Evolutionary conservation across 2,797 vertebrate genomes (phyloP).

Genomic region (Allobates femoralis): DNA sequence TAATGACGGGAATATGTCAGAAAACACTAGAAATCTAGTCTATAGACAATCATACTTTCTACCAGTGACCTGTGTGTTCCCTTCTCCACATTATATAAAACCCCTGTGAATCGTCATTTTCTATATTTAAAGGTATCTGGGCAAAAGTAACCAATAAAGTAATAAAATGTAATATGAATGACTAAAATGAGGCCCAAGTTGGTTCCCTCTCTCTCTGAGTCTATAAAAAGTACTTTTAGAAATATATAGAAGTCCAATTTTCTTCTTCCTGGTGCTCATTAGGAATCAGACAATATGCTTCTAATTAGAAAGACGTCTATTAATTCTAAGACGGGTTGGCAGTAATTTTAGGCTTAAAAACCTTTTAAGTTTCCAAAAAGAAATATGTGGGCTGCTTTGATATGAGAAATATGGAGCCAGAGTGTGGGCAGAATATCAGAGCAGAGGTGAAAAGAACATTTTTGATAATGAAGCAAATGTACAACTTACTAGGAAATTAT

Average conservation of each 20-base stretch:
- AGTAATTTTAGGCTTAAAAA: conserved; percentile 36
- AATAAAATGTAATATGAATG: conserved; percentile 21
- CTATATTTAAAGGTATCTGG: conserved; percentile 31
- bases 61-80: neutral
- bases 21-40: neutral
- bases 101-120: conserved; percentile 5
- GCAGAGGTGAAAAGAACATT: neutral
- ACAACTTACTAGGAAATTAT: neutral
- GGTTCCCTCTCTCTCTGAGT: neutral
- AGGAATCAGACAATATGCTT: conserved; percentile 53
- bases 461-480: neutral
- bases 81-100: neutral
- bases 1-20: neutral
- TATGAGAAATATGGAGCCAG: conserved; percentile 15
- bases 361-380: conserved; percentile 36
- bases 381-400: conserved; percentile 45
- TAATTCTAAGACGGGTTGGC: conserved; percentile 49
- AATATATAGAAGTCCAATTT: conserved; percentile 45
- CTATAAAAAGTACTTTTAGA: conserved; percentile 44
- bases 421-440: neutral
- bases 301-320: conserved; percentile 54
- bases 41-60: neutral
- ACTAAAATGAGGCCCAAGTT: conserved; percentile 40
- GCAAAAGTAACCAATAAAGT: conserved; percentile 28
- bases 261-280: conserved; percentile 51